Evolutionary conservation across 1,140 invertebrate genomes (phyloP).

Genomic region (Diorhabda sublineata): DNA sequence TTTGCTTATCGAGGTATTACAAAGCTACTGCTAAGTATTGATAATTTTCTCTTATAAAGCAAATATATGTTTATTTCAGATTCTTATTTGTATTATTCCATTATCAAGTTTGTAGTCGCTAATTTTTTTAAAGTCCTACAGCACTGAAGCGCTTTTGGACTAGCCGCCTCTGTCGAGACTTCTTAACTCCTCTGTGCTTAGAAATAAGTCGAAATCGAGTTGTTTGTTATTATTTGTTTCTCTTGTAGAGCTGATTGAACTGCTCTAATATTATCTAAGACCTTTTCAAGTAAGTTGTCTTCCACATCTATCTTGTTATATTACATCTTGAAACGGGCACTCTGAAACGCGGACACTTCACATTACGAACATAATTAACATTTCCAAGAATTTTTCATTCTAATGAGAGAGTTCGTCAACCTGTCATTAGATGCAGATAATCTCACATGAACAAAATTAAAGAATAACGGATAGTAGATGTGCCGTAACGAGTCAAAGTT

Average conservation of each 20-base stretch:
- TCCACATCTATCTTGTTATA: constrained; percentile 1
- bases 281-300: constrained; percentile 4
- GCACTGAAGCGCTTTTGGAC: no score
- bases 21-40: no score
- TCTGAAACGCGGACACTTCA: constrained; percentile 10
- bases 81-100: no score
- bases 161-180: no score
- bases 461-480: neutral
- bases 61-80: no score
- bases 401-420: constrained; percentile 8
- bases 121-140: no score
- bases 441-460: neutral
- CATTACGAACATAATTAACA: constrained; percentile 20
- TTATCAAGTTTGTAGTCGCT: no score
- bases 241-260: neutral
- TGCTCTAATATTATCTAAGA: neutral
- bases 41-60: no score
- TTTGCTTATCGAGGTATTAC: no score
- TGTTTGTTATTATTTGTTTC: no score
- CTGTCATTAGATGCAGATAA: constrained; percentile 1
- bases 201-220: no score
- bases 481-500: neutral
- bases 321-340: constrained; percentile 11
- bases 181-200: no score
- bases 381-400: constrained; percentile 19